Conservation (phyloP, 2,797 vertebrate species). For the Delichon dasypus region DNA sequence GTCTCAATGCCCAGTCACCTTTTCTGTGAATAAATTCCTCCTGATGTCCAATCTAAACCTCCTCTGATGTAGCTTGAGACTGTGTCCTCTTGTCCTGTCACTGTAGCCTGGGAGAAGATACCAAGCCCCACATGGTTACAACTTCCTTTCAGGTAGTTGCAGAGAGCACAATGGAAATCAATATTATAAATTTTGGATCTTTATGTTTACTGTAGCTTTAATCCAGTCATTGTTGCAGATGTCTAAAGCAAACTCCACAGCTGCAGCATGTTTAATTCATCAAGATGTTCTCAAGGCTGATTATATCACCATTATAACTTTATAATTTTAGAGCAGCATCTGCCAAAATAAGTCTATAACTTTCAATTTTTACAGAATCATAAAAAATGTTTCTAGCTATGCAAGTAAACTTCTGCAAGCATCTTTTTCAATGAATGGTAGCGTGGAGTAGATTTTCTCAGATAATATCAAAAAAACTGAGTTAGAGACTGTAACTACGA, state of each 20-base stretch:
- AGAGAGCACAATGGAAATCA: slow-evolving; percentile 48
- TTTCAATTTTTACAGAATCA: slow-evolving; percentile 51
- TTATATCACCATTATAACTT: slow-evolving; percentile 54
- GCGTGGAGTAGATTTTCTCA: neutral
- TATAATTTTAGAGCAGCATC: slow-evolving; percentile 62
- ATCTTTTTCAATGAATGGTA: neutral
- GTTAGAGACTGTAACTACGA: neutral
- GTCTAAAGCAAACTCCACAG: slow-evolving; percentile 67
- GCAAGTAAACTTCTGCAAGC: slow-evolving; percentile 34
- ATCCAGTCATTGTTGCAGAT: slow-evolving; percentile 65
- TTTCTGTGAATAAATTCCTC: neutral
- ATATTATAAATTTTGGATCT: slow-evolving; percentile 58
- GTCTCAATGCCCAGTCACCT: neutral
- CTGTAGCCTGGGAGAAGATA: neutral
- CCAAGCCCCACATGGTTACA: neutral
- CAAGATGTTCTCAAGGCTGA: slow-evolving; percentile 60
- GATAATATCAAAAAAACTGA: neutral
- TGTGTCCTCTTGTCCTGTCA: neutral
- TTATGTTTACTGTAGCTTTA: slow-evolving; percentile 65
- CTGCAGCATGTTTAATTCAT: slow-evolving; percentile 76
- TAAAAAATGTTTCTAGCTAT: slow-evolving; percentile 38
- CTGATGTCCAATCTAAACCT: neutral
- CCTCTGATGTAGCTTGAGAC: neutral
- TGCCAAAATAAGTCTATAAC: slow-evolving; percentile 62
- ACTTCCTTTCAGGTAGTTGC: neutral